Conservation (phyloP, 2,888 invertebrate genomes). For the Amaurobius ferox region DNA sequence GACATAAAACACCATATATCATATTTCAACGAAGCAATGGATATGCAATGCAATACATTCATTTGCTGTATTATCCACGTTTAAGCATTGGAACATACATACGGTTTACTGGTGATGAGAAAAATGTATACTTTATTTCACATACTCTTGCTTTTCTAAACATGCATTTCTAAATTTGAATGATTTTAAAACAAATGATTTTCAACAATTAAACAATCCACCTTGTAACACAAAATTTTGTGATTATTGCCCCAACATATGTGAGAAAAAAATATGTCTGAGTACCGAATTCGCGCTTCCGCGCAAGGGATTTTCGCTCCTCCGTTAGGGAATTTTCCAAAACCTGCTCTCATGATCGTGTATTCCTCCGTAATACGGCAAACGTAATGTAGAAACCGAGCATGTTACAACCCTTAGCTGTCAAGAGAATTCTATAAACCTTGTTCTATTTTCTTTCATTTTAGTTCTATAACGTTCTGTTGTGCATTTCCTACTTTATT, state of each 20-base stretch:
- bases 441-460: background rate
- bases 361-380: slow-evolving; percentile 31
- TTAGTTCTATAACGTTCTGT: background rate
- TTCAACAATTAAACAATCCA: too few species aligned
- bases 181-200: too few species aligned
- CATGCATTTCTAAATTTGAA: too few species aligned
- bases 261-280: slow-evolving; percentile 23
- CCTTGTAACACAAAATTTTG: background rate
- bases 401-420: slow-evolving; percentile 26
- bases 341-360: slow-evolving; percentile 24
- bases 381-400: slow-evolving; percentile 48
- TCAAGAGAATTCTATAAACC: background rate
- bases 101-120: too few species aligned
- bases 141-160: too few species aligned
- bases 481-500: background rate
- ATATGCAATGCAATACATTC: too few species aligned
- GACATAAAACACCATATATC: too few species aligned
- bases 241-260: slow-evolving; percentile 1
- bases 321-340: slow-evolving; percentile 45
- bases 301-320: slow-evolving; percentile 43
- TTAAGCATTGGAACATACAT: too few species aligned
- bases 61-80: too few species aligned
- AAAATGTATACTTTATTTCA: too few species aligned
- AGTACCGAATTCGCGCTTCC: slow-evolving; percentile 29
- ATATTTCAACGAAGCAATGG: too few species aligned